Conservation (phyloP, 2,113 vertebrate species). For the Rhodinocichla rosea region DNA sequence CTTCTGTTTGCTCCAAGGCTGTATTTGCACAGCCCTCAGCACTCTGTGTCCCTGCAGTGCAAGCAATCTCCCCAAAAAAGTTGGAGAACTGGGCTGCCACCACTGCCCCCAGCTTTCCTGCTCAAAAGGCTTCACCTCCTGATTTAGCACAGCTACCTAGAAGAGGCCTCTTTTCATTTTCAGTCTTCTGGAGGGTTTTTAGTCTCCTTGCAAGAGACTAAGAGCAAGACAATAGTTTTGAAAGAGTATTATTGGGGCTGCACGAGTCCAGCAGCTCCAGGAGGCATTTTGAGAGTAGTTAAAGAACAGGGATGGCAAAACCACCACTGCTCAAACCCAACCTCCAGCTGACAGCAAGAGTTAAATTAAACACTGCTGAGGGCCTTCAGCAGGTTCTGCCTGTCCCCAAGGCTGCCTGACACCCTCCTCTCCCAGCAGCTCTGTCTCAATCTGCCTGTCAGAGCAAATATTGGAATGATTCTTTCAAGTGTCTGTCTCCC, state of each 20-base stretch:
- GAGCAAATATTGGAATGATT: background rate
- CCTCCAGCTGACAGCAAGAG: background rate
- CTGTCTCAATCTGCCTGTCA: background rate
- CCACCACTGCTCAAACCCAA: background rate
- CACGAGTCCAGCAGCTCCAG: background rate
- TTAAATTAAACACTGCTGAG: background rate
- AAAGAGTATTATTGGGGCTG: background rate
- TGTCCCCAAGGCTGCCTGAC: background rate
- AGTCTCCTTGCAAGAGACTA: background rate
- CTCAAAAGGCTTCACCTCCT: background rate
- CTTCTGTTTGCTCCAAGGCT: background rate
- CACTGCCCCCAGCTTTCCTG: accelerated
- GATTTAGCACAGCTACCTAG: background rate
- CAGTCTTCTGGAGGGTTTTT: background rate
- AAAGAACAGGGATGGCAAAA: background rate
- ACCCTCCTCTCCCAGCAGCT: background rate
- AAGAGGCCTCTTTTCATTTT: background rate
- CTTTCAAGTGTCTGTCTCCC: background rate
- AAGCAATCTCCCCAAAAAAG: accelerated
- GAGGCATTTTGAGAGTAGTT: background rate
- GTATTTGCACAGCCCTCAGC: background rate
- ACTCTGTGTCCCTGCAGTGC: background rate
- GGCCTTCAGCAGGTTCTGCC: background rate
- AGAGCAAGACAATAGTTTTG: background rate
- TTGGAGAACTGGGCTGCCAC: background rate